A percentile compares a stretch with the other conserved stretches of the same genome.
Evolutionary conservation across 2,888 invertebrate genomes (phyloP).

Genomic region (Chloroclysta siterata): DNA sequence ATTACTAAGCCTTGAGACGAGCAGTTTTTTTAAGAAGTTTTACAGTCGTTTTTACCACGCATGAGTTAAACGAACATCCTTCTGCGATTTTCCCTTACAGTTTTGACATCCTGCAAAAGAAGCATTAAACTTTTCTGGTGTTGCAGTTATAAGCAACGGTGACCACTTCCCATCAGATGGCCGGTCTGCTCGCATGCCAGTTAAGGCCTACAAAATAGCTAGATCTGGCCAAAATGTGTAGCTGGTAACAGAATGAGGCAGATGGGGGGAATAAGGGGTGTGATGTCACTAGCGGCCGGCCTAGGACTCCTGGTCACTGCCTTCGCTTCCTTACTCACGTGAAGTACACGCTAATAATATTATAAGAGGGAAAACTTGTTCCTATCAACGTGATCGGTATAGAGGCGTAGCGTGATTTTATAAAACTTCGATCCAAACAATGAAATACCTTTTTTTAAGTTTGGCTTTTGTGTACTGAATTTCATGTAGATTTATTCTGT

Average conservation of each 20-base stretch:
- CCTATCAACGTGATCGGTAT: not conserved
- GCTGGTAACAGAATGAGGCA: conserved; percentile 9
- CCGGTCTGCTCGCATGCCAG: too few relatives aligned
- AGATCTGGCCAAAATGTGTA: not conserved
- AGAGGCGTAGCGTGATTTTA: not conserved
- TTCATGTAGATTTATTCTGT: too few relatives aligned
- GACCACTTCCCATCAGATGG: too few relatives aligned
- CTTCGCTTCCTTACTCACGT: conserved; percentile 38
- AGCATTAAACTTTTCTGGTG: too few relatives aligned
- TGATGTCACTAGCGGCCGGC: conserved; percentile 34
- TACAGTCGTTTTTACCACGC: too few relatives aligned
- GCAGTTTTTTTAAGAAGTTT: too few relatives aligned
- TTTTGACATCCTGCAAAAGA: too few relatives aligned
- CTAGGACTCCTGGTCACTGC: conserved; percentile 30
- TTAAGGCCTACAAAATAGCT: not conserved
- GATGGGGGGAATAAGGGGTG: conserved; percentile 9
- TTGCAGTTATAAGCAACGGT: too few relatives aligned
- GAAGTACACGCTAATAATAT: conserved; percentile 18
- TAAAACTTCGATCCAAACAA: not conserved
- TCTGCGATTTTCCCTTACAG: too few relatives aligned
- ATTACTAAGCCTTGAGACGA: too few relatives aligned
- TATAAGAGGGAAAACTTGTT: conserved; percentile 16
- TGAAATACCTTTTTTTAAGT: not conserved
- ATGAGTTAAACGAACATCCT: too few relatives aligned
- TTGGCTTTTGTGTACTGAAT: too few relatives aligned